Conservation (phyloP, 2,888 invertebrate genomes). For the Scotopteryx bipunctaria region DNA sequence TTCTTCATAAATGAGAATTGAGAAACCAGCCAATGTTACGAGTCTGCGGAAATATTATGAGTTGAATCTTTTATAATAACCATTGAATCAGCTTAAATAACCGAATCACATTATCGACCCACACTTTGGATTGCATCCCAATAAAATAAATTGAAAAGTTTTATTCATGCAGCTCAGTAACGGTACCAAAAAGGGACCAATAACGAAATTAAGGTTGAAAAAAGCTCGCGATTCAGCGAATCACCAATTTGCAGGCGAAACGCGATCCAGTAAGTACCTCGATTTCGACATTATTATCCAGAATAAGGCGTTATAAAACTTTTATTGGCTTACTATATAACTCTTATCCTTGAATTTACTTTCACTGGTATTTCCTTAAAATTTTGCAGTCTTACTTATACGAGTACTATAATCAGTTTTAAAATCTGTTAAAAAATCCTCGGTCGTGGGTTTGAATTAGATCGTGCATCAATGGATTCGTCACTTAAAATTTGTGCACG, state of each 20-base stretch:
- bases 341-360: conserved; percentile 2
- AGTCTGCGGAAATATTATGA: background rate
- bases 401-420: no score
- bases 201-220: conserved; percentile 60
- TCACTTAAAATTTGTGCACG: no score
- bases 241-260: conserved; percentile 68
- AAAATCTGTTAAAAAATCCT: no score
- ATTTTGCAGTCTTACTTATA: no score
- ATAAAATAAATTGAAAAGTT: conserved; percentile 43
- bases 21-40: background rate
- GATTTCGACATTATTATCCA: conserved; percentile 57
- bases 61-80: conserved; percentile 2
- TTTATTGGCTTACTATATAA: conserved; percentile 48
- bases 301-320: conserved; percentile 57
- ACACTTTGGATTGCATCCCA: conserved; percentile 36
- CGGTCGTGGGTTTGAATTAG: no score
- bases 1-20: conserved; percentile 1
- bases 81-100: conserved; percentile 28
- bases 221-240: conserved; percentile 51
- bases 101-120: conserved; percentile 34
- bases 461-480: no score
- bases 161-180: conserved; percentile 43
- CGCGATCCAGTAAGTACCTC: conserved; percentile 60
- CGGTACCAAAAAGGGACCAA: conserved; percentile 49
- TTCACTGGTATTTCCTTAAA: background rate